Conservation (phyloP, 2,113 vertebrate species). For the Leptosomus discolor region DNA sequence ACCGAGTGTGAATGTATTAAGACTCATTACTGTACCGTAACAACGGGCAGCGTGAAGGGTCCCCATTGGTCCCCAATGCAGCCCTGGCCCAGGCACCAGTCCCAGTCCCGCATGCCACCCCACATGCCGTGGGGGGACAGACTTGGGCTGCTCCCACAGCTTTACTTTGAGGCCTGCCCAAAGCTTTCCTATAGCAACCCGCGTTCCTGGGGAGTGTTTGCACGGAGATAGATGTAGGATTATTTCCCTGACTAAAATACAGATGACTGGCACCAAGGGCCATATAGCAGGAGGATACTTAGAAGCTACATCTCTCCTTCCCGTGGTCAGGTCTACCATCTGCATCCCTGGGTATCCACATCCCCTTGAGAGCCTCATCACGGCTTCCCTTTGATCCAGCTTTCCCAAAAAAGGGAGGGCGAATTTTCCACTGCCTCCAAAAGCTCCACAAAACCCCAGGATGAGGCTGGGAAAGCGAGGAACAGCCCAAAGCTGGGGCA, state of each 20-base stretch:
- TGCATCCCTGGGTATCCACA: neutral
- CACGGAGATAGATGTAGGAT: neutral
- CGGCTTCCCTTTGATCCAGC: neutral
- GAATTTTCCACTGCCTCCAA: neutral
- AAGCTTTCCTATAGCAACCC: fast-evolving
- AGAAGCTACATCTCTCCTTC: neutral
- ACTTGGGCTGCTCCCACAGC: neutral
- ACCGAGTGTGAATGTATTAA: fast-evolving
- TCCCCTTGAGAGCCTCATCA: neutral
- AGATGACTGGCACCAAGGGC: neutral
- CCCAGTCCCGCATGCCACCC: neutral
- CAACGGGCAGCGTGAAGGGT: fast-evolving
- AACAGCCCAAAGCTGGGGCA: neutral
- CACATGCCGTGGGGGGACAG: fast-evolving
- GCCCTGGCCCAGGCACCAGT: neutral
- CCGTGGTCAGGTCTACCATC: neutral
- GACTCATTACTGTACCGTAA: neutral
- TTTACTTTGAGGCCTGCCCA: neutral
- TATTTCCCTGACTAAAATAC: neutral
- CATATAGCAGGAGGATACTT: neutral
- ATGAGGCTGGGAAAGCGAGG: neutral
- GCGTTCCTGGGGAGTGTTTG: fast-evolving
- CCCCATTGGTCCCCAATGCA: fast-evolving
- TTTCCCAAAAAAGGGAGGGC: neutral
- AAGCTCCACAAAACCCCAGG: neutral